These are phyloP conservation scores for Ichneumoninae sp. DNA, from an alignment of 2,888 invertebrate genomes.

Conservation along the genomic window DNA sequence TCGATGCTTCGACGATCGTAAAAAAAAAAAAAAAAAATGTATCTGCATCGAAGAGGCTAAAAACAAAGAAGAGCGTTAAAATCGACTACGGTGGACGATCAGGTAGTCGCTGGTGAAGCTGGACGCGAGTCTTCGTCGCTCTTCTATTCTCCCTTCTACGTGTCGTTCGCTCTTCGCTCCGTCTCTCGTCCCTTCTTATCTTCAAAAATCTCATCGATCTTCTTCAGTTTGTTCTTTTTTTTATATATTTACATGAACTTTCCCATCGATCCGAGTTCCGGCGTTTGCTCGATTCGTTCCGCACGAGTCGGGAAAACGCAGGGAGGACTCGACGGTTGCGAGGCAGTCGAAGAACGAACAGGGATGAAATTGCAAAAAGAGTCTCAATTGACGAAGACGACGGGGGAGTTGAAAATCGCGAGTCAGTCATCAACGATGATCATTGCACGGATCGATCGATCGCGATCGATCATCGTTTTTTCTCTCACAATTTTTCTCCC, in stretches of 20 bases:
- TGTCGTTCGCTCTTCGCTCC: constrained; percentile 28
- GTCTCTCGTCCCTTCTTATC: constrained; percentile 15
- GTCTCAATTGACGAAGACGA: constrained; percentile 40
- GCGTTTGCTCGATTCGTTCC: constrained; percentile 2
- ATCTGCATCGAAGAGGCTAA: neutral
- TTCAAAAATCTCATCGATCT: constrained; percentile 5
- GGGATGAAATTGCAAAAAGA: constrained; percentile 37
- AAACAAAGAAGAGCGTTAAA: neutral
- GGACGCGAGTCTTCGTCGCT: constrained; percentile 47
- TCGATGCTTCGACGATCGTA: constrained; percentile 4
- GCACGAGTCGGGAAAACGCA: constrained; percentile 10
- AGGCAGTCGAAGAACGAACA: constrained; percentile 8
- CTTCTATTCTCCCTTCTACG: constrained; percentile 32
- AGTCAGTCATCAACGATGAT: constrained; percentile 32
- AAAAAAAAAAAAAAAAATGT: constrained; percentile 1
- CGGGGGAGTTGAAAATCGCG: constrained; percentile 34
- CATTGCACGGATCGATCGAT: constrained; percentile 8
- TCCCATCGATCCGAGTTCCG: constrained; percentile 35
- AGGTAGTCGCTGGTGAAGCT: constrained; percentile 49
- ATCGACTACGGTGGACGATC: neutral
- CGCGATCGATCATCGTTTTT: constrained; percentile 20
- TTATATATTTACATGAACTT: constrained; percentile 60
- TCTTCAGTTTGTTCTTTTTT: neutral
- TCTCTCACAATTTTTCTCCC: constrained; percentile 41
- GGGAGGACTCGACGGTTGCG: neutral